Base-by-base conservation (phyloP, 1,140 invertebrate species). In the Atopsyche davidsoni region DNA sequence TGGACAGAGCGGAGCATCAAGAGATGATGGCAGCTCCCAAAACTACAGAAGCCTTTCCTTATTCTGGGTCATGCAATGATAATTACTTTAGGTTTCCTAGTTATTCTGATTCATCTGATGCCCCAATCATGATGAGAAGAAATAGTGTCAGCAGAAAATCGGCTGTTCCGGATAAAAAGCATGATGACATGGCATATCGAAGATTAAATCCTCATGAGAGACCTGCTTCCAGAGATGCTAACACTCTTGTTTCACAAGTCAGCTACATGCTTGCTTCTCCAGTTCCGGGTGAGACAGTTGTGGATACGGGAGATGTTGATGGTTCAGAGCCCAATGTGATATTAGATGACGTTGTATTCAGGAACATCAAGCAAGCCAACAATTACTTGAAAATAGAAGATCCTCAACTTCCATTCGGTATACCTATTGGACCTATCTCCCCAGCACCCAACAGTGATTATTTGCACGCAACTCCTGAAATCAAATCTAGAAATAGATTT, bases 391-490 rank as follows among this genome's bases (percentile, higher is more conserved):
- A 81, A 62, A 76, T 86, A 1, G 58, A 77, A 1, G 87, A 92
- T 46, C 86, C 85, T 4, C 89, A 92, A 62, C 89, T 88, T 18
- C 88, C 87, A 1, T 93, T 94, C 66, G 90, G 90, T 11, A 92
- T 94, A 60, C 89, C 90, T 0, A 60, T 92, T 7, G 86, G 86
- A 3, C 89, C 87, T 6, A 78, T 90, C 3, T 77, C 86, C 0
- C 75, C 81, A 4, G 81, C 84, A 13, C 77, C 88, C 0, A 79
- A 83, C 39, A 86, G 79, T 53, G 88, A 93, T 64, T 94, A 94
- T 61, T 71, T 93, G 28, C 88, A 92, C 59, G 82, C 82, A 0
- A 77, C 75, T 13, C 84, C 86, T 2, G 73, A 75, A 54, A 75
- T 76, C 21, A 76, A 75, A 50, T 73, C 69, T 47, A 73, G 78